These are phyloP conservation scores for Drosophila conformis DNA, from an alignment of 2,888 invertebrate species.

Conservation along the genomic window DNA sequence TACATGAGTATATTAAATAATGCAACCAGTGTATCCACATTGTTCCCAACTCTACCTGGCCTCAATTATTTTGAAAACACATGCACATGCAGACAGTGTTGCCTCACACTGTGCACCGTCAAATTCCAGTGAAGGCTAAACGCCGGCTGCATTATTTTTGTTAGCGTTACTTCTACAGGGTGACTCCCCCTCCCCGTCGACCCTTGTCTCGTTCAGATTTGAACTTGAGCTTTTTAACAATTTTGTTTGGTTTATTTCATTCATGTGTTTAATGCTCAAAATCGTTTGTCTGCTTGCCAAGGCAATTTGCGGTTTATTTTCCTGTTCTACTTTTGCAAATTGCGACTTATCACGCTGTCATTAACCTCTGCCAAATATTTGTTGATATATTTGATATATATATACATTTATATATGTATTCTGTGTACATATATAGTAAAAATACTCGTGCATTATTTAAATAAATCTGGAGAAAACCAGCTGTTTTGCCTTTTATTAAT, in stretches of 20 bases:
- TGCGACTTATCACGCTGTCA: constrained; percentile 43
- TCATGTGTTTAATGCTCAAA: constrained; percentile 13
- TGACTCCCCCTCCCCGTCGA: background rate
- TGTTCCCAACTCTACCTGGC: constrained; percentile 1
- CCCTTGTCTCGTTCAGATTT: background rate
- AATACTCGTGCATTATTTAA: constrained; percentile 1
- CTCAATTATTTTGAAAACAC: constrained; percentile 6
- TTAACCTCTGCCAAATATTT: constrained; percentile 42
- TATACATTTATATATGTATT: constrained; percentile 2
- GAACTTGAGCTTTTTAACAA: constrained; percentile 1
- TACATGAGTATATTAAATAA: background rate
- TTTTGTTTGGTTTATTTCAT: constrained; percentile 5
- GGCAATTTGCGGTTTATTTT: constrained; percentile 32
- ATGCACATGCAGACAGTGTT: background rate
- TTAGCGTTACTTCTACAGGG: constrained; percentile 16
- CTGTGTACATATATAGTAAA: background rate
- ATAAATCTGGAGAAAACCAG: background rate
- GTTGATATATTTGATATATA: constrained; percentile 3
- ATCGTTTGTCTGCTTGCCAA: constrained; percentile 20
- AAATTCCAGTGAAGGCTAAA: constrained; percentile 47
- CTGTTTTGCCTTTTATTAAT: background rate
- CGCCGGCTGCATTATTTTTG: constrained; percentile 51
- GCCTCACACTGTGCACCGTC: constrained; percentile 16
- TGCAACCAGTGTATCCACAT: constrained; percentile 19
- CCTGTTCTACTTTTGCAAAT: constrained; percentile 38